These are phyloP conservation scores for Rhynchophorus ferrugineus DNA, from an alignment of 1,140 invertebrate genomes.

Conservation along the genomic window DNA sequence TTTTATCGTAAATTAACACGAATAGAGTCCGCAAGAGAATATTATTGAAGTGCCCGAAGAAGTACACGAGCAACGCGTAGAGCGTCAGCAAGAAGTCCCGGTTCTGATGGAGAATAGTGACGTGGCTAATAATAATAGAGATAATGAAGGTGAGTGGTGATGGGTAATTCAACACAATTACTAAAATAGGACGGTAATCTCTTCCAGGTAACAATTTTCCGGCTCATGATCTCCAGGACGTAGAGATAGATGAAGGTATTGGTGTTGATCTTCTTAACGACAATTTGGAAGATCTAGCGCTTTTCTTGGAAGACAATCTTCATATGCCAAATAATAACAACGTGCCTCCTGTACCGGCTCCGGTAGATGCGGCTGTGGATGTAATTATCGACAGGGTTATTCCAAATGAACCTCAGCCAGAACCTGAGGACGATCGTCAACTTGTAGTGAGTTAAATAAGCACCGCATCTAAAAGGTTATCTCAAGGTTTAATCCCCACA, in stretches of 20 bases:
- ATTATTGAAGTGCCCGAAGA: background rate
- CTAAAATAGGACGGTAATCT: background rate
- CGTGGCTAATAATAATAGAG: conserved; percentile 49
- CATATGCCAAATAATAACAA: conserved; percentile 24
- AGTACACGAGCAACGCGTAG: background rate
- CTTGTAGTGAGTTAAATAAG: too few relatives aligned
- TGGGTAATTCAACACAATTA: background rate
- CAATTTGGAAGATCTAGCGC: conserved; percentile 19
- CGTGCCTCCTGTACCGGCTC: too few relatives aligned
- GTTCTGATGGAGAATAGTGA: conserved; percentile 46
- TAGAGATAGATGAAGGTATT: conserved; percentile 19
- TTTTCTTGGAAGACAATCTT: conserved; percentile 13
- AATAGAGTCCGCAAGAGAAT: background rate
- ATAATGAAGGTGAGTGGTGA: conserved; percentile 43
- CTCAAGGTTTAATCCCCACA: too few relatives aligned
- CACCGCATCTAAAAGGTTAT: too few relatives aligned
- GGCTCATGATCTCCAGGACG: conserved; percentile 28
- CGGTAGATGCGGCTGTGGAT: conserved; percentile 34
- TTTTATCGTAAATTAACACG: too few relatives aligned
- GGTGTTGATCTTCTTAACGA: conserved; percentile 22
- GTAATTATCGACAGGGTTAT: conserved; percentile 5
- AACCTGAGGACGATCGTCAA: too few relatives aligned
- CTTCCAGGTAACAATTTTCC: conserved; percentile 42
- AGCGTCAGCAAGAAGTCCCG: conserved; percentile 6
- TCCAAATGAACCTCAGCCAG: background rate